Percentiles rank a stretch among this genome's conserved stretches.
These are phyloP conservation scores for Halcyon chelicuti DNA, from an alignment of 2,797 vertebrate species.

Conservation along the genomic window DNA sequence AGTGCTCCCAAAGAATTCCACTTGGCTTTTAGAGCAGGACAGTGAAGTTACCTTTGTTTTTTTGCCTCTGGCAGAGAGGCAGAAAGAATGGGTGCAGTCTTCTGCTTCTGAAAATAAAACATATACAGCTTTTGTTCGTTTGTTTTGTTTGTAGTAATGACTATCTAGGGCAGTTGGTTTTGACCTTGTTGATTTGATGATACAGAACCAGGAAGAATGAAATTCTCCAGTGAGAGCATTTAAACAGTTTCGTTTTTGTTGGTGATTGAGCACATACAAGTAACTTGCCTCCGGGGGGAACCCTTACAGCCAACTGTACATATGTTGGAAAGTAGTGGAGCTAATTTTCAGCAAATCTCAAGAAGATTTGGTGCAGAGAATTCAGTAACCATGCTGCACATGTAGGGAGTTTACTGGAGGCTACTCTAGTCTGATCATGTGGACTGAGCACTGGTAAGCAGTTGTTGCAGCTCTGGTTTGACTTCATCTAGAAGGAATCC, in stretches of 20 bases:
- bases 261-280: not conserved
- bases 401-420: not conserved
- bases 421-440: not conserved
- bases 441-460: not conserved
- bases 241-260: not conserved
- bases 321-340: not conserved
- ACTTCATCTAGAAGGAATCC: not conserved
- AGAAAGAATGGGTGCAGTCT: not conserved
- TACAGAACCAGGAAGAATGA: not conserved
- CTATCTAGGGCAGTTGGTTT: not conserved
- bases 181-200: not conserved
- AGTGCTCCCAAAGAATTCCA: not conserved
- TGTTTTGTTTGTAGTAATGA: not conserved
- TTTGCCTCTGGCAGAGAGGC: not conserved
- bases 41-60: not conserved
- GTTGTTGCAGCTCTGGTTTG: not conserved
- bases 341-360: not conserved
- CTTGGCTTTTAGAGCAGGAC: not conserved
- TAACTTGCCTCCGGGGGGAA: not conserved
- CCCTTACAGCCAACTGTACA: not conserved
- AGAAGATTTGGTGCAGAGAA: not conserved
- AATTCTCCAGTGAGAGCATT: not conserved
- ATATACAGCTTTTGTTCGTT: not conserved
- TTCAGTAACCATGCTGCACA: rapidly evolving
- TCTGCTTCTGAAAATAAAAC: not conserved